Evolutionary conservation across 2,113 vertebrate genomes (phyloP).

Genomic region (Rhombomys opimus): DNA sequence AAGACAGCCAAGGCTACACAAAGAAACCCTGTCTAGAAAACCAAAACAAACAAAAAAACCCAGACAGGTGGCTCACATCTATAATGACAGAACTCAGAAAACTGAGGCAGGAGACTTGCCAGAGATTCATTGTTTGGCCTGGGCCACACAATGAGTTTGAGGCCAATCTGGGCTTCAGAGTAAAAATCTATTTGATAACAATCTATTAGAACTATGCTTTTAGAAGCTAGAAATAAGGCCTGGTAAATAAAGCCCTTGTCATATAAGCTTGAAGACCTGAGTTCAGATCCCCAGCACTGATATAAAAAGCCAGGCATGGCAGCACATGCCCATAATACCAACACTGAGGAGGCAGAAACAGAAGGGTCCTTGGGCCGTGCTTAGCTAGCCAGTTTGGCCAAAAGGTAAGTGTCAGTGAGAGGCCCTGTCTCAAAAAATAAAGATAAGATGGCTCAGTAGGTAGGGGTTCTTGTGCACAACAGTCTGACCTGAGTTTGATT

Average conservation of each 20-base stretch:
- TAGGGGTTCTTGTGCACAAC: neutral
- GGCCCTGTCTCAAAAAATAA: neutral
- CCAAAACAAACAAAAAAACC: no score
- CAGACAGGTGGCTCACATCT: neutral
- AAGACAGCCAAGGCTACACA: no score
- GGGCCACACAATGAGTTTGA: neutral
- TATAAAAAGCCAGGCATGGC: no score
- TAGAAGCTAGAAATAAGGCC: neutral
- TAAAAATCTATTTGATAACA: neutral
- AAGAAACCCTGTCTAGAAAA: no score
- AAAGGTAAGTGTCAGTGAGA: neutral
- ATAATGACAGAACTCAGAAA: neutral
- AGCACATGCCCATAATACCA: neutral
- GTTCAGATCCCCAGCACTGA: neutral
- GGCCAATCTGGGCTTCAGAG: neutral
- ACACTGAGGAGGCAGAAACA: neutral
- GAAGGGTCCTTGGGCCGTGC: neutral
- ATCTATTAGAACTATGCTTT: neutral
- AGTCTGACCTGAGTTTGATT: neutral
- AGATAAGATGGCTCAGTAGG: neutral
- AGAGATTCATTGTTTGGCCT: neutral
- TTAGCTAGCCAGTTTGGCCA: neutral
- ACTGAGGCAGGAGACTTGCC: neutral
- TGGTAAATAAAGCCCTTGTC: neutral
- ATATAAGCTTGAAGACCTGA: neutral